Evolutionary conservation across 2,888 invertebrate genomes (phyloP).

Genomic region (Callyntrura sp.): DNA sequence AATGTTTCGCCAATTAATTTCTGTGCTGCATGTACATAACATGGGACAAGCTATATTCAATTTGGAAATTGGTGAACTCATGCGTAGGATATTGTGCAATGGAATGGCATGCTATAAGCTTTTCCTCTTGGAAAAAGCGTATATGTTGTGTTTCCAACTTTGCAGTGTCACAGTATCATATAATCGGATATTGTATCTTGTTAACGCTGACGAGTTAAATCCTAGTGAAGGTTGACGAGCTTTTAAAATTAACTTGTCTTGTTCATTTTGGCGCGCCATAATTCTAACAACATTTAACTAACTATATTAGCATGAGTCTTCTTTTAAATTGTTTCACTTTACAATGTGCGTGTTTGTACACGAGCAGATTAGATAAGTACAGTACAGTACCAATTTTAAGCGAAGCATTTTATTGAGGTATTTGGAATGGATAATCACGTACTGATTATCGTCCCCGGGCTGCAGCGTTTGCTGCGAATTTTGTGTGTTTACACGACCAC

Average conservation of each 20-base stretch:
- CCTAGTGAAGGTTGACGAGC: neutral
- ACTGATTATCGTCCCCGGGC: too few relatives aligned
- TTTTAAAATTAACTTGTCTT: too few relatives aligned
- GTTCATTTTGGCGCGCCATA: neutral
- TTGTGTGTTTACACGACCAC: neutral
- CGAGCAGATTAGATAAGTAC: constrained; percentile 43
- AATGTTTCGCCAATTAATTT: too few relatives aligned
- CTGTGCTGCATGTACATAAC: neutral
- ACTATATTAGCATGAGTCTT: too few relatives aligned
- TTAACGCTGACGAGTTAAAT: neutral
- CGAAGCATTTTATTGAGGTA: neutral
- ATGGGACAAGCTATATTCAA: neutral
- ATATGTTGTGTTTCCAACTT: too few relatives aligned
- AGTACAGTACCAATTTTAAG: neutral
- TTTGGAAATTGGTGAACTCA: neutral
- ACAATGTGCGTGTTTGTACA: neutral
- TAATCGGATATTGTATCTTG: too few relatives aligned
- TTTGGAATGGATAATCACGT: constrained; percentile 2
- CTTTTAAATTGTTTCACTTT: too few relatives aligned
- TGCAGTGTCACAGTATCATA: too few relatives aligned
- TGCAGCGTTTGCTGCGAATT: neutral
- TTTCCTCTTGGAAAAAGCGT: too few relatives aligned
- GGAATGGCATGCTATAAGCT: too few relatives aligned
- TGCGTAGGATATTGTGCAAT: neutral
- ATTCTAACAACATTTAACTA: too few relatives aligned